Evolutionary conservation across 2,797 vertebrate species (phyloP).

Genomic region (Neosalanx taihuensis): DNA sequence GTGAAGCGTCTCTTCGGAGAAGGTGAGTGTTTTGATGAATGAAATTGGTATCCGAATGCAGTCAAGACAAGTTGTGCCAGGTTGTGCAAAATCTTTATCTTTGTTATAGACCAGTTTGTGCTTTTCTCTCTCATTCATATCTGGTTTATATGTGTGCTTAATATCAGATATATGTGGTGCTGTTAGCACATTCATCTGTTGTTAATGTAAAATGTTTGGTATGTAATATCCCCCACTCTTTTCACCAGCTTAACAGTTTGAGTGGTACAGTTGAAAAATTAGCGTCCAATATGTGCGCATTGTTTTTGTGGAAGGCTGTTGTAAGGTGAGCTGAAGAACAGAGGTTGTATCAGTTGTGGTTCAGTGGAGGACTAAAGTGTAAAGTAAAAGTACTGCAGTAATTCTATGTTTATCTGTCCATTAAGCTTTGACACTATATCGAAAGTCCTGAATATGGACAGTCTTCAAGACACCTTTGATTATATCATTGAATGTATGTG

Average conservation of each 20-base stretch:
- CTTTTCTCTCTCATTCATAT: constrained; percentile 9
- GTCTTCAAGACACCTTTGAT: constrained; percentile 23
- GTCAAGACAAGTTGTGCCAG: background rate
- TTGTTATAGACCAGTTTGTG: background rate
- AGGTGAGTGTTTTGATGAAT: constrained; percentile 18
- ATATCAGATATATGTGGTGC: constrained; percentile 29
- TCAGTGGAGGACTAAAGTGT: constrained; percentile 9
- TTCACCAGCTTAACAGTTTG: constrained; percentile 11
- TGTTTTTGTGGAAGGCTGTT: constrained; percentile 11
- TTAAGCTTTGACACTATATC: constrained; percentile 27
- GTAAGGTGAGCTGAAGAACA: constrained; percentile 13
- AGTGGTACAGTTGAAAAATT: constrained; percentile 17
- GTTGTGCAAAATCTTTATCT: background rate
- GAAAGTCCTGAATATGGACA: constrained; percentile 30
- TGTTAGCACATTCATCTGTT: constrained; percentile 35
- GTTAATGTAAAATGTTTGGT: constrained; percentile 32
- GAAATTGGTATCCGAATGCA: constrained; percentile 6
- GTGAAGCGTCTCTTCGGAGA: constrained; percentile 17
- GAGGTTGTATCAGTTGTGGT: constrained; percentile 29
- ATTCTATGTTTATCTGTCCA: constrained; percentile 9
- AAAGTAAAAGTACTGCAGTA: constrained; percentile 25
- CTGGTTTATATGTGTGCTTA: constrained; percentile 6
- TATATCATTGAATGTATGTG: constrained; percentile 26
- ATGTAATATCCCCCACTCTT: constrained; percentile 48
- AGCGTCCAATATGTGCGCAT: constrained; percentile 16